Percentiles rank a stretch among this genome's conserved stretches.
Conservation (phyloP, 2,113 vertebrate genomes). For the Rafetus swinhoei region DNA sequence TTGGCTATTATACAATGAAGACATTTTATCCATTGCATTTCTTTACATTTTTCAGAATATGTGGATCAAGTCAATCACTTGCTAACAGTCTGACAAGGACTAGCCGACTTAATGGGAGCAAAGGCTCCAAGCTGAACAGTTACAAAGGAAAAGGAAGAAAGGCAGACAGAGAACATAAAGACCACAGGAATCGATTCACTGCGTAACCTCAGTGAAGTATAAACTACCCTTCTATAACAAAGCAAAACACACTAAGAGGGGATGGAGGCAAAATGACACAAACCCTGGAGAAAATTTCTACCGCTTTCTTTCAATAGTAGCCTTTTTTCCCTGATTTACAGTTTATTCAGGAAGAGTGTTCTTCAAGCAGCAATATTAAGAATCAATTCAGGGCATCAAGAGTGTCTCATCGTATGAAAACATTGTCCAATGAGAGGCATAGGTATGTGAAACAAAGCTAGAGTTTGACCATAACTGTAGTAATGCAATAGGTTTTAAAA, state of each 20-base stretch:
- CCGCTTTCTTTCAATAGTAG: background rate
- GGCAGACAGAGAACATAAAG: conserved; percentile 30
- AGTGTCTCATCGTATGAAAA: background rate
- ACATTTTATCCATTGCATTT: background rate
- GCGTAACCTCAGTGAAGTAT: conserved; percentile 33
- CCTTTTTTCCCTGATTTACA: background rate
- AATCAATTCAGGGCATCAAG: background rate
- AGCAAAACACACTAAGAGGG: background rate
- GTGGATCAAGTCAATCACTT: background rate
- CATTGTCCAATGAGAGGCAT: background rate
- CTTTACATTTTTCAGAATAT: background rate
- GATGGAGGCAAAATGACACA: background rate
- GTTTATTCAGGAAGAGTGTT: background rate
- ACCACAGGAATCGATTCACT: conserved; percentile 3
- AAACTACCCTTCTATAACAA: background rate
- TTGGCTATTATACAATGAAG: background rate
- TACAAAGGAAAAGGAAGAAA: conserved; percentile 52
- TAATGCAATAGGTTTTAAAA: background rate
- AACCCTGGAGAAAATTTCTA: background rate
- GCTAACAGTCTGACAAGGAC: background rate
- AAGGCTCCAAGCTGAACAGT: conserved; percentile 18
- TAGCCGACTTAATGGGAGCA: background rate
- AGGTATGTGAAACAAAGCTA: background rate
- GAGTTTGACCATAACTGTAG: background rate
- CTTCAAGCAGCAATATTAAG: background rate